Conservation (phyloP, 92 coral and sea anemone genomes). For the Porites divaricata region DNA sequence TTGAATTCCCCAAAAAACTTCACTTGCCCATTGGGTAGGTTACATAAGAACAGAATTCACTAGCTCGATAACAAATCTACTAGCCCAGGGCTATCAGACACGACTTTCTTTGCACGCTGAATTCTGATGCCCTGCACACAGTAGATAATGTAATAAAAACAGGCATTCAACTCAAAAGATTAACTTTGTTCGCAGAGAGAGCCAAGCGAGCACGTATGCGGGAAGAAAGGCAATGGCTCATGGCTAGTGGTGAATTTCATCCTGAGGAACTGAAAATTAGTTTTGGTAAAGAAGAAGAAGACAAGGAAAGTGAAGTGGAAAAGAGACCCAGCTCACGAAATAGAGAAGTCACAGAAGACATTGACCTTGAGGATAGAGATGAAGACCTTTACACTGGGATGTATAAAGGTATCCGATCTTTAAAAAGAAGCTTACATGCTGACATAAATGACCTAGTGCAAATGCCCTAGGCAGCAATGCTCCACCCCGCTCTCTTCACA, state of each 20-base stretch:
- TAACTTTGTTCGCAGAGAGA: slow-evolving; percentile 65
- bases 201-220: slow-evolving; percentile 94
- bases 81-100: too few species aligned
- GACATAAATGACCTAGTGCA: background rate
- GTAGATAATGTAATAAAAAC: background rate
- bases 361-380: slow-evolving; percentile 62
- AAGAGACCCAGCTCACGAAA: slow-evolving; percentile 15
- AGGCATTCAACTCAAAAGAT: background rate
- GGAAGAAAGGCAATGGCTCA: slow-evolving; percentile 94
- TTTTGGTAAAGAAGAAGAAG: slow-evolving; percentile 61
- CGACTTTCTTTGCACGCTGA: background rate
- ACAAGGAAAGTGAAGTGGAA: slow-evolving; percentile 47
- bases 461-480: too few species aligned
- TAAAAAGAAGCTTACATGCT: background rate
- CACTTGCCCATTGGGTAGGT: too few species aligned
- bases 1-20: too few species aligned
- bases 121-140: background rate
- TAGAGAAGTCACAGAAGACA: slow-evolving; percentile 36
- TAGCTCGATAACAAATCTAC: too few species aligned
- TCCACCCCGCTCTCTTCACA: too few species aligned
- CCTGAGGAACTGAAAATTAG: slow-evolving; percentile 62
- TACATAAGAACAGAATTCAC: too few species aligned
- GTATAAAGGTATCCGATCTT: slow-evolving; percentile 76
- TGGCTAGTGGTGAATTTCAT: slow-evolving; percentile 88
- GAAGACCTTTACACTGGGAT: slow-evolving; percentile 97